A percentile compares a stretch with the other conserved stretches of the same genome.
Conservation (phyloP, 53 echinoderm and acorn worm species). For the Apostichopus leukothele region DNA sequence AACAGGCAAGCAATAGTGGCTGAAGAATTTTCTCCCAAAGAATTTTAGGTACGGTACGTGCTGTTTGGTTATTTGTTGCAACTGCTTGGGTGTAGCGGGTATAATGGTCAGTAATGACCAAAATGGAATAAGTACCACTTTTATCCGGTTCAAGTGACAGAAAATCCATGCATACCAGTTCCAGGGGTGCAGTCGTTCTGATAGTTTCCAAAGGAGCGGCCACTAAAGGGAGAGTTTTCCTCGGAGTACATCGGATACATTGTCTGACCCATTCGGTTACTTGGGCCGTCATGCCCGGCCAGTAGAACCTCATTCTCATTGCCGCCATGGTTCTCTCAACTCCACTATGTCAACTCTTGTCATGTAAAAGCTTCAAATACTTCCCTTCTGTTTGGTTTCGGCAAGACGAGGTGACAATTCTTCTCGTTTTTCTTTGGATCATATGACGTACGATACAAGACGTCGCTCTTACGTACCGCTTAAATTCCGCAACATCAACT, state of each 20-base stretch:
- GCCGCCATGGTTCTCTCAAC: constrained; percentile 35
- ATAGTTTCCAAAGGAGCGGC: constrained; percentile 49
- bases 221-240: constrained; percentile 35
- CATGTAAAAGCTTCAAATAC: constrained; percentile 28
- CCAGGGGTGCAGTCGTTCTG: constrained; percentile 27
- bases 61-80: constrained; percentile 49
- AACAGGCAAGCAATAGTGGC: constrained; percentile 34
- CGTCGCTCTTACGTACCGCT: neutral
- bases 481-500: no score
- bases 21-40: constrained; percentile 51
- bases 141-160: constrained; percentile 42
- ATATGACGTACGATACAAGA: constrained; percentile 19
- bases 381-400: constrained; percentile 15
- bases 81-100: constrained; percentile 47
- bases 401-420: constrained; percentile 51
- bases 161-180: constrained; percentile 53
- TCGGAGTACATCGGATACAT: constrained; percentile 36
- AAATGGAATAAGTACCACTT: neutral
- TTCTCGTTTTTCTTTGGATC: neutral
- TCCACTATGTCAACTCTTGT: constrained; percentile 44
- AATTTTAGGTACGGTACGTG: constrained; percentile 44
- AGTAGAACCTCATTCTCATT: constrained; percentile 44
- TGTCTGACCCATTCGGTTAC: constrained; percentile 32
- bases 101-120: constrained; percentile 29
- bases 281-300: constrained; percentile 35